A percentile compares a stretch with the other conserved stretches of the same genome.
phyloP scores from a whole-genome alignment of 2,113 vertebrate genomes.

The Barnardius zonarius region DNA sequence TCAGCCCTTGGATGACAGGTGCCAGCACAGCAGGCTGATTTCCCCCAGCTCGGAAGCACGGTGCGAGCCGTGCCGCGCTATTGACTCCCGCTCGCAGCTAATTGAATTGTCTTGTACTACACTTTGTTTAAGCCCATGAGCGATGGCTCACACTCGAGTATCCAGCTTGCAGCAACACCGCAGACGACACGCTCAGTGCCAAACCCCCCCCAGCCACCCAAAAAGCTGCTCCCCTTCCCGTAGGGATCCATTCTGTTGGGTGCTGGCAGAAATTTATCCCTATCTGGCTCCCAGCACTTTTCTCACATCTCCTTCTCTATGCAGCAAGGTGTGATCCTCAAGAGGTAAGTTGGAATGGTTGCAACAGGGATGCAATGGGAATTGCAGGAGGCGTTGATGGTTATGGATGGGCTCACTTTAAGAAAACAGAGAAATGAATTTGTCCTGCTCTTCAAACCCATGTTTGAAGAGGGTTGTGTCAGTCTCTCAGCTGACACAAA shows the following conservation, averaged over 20 bases:
- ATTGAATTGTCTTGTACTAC: conserved; percentile 46
- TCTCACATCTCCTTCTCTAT: rapidly evolving
- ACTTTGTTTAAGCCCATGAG: conserved; percentile 29
- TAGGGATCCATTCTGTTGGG: neutral
- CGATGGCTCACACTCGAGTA: neutral
- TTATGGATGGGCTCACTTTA: conserved; percentile 8
- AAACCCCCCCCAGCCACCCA: rapidly evolving
- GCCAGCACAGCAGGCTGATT: neutral
- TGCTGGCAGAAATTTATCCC: neutral
- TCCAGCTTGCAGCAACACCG: neutral
- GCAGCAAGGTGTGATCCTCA: rapidly evolving
- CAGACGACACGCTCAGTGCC: rapidly evolving
- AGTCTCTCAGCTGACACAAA: neutral
- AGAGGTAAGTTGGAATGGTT: rapidly evolving
- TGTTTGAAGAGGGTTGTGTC: neutral
- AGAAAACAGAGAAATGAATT: conserved; percentile 30
- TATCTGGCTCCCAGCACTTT: neutral
- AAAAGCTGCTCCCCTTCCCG: neutral
- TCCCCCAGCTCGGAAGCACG: neutral
- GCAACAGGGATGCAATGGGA: rapidly evolving
- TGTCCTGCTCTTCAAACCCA: neutral
- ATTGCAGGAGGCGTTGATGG: neutral
- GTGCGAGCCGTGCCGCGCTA: rapidly evolving
- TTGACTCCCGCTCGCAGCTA: neutral
- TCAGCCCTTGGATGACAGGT: neutral